Evolutionary conservation across 2,888 invertebrate genomes (phyloP), one percentile per base, ranked within the genome.

Genomic region (Andrena trimmerana): DNA sequence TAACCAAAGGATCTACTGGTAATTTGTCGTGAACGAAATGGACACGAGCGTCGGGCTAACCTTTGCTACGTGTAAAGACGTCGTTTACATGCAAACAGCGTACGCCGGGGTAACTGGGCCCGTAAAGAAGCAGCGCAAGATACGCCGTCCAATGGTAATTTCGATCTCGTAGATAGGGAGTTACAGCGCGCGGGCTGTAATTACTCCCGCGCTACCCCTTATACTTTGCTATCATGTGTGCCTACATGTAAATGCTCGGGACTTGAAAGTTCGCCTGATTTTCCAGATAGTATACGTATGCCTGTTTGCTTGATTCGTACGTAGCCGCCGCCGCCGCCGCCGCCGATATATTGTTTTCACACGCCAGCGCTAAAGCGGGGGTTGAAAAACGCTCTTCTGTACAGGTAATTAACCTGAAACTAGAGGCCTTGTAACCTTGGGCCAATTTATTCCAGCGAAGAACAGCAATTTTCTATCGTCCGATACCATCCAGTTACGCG

Each of bases 61-160:
- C 88, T 89, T 90, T 81, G 87, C 70, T 88, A 84, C 88, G 82
- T 86, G 83, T 89, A 89, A 91, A 86, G 87, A 87, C 90, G 89
- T 91, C 90, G 90, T 91, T 91, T 91, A 90, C 90, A 90, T 91
- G 90, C 91, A 91, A 90, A 89, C 87, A 87, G 86, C 86, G 86
- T 84, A 79, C 82, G 81, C 82, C 82, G 82, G 42, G 73, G 87
- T 90, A 90, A 89, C 89, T 80, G 86, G 87, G 83, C 87, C 85
- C 89, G 87, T 88, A 90, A 90, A 91, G 90, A 91, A 91, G 90
- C 89, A 83, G 86, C 88, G 84, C 88, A 84, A 90, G 88, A 91
- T 89, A 89, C 88, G 86, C 87, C 87, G 86, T 87, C 87, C 85
- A 87, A 88, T 83, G 87, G 88, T 90, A 88, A 90, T 91, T 91